Base-by-base conservation (phyloP, 2,797 vertebrate species). In the Prionace glauca region DNA sequence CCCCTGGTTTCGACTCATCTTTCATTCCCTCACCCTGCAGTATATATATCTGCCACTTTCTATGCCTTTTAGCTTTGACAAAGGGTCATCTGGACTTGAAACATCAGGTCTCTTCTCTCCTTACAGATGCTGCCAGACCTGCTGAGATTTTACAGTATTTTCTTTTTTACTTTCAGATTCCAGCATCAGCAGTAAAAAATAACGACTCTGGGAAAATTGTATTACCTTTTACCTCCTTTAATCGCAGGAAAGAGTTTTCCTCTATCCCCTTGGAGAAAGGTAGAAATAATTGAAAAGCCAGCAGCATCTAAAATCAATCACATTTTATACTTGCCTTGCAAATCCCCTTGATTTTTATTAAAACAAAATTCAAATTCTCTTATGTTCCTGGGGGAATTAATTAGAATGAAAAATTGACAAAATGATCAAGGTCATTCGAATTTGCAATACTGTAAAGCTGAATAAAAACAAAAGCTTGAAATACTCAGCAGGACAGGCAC, bases 261-360 rank as follows among this genome's bases (percentile, higher is more conserved):
- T 84, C 32, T n/a, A 60, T n/a, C 62, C 29, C 56, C 29, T 32
- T 9, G 32, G 88, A 65, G 32, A 91, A 62, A 91, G 88, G 32
- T 32, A n/a, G 56, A 91, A 91, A 91, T n/a, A 91, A 91, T 91
- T 84, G 32, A 91, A 91, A 65, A 65, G 29, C 88, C 62, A 32
- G 29, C 56, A 62, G 88, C 88, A 65, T 18, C 1, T 91, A 60
- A 91, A 62, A 56, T 62, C 87, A 56, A 32, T 90, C 65, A 60
- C 56, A 62, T 60, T 91, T 90, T 91, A 16, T 9, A 62, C 60
- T 65, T 91, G 88, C 56, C 16, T 62, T 91, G 88, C 56, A 91
- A 91, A 91, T 91, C 29, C 12, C 88, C 32, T 91, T 91, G 50
- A 32, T 18, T 16, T 65, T 26, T 91, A 60, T 84, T n/a, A 36